Evolutionary conservation across 2,888 invertebrate species (phyloP).

Genomic region (Linnaemya vulpina): DNA sequence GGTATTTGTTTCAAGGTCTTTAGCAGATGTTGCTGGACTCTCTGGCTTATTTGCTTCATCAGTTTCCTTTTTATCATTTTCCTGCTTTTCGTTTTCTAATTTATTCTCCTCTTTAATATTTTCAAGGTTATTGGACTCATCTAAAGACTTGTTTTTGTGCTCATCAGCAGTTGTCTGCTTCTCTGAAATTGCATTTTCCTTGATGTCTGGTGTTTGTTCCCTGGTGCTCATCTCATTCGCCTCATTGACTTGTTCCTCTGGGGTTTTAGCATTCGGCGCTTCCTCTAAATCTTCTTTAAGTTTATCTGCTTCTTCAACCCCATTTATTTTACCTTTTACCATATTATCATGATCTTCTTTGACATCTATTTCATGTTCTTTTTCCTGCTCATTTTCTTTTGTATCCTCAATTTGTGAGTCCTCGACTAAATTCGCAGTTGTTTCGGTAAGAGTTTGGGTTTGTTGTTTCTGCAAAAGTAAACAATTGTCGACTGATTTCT

Average conservation of each 20-base stretch:
- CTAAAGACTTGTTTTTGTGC: conserved; percentile 71
- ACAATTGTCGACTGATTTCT: conserved; percentile 84
- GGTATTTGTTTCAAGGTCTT: neutral
- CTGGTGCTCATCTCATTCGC: conserved; percentile 52
- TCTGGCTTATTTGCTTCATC: neutral
- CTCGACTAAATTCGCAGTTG: conserved; percentile 66
- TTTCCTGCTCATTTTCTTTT: conserved; percentile 1
- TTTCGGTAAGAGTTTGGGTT: conserved; percentile 79
- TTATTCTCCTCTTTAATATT: neutral
- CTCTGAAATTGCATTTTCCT: conserved; percentile 45
- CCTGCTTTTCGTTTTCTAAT: conserved; percentile 70
- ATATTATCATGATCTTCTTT: neutral
- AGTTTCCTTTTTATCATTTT: conserved; percentile 10
- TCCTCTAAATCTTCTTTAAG: conserved; percentile 1
- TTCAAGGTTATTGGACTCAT: conserved; percentile 53
- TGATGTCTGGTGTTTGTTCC: conserved; percentile 68
- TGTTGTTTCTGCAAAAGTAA: conserved; percentile 83
- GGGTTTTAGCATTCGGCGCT: conserved; percentile 3
- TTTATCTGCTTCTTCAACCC: neutral
- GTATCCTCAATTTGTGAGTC: conserved; percentile 36
- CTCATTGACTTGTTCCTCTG: conserved; percentile 51
- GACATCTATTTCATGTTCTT: neutral
- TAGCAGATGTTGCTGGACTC: conserved; percentile 9
- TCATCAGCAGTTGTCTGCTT: conserved; percentile 30
- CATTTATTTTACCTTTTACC: neutral